Evolutionary conservation across 2,797 vertebrate species (phyloP).

Genomic region (Enteromius thamalakanensis): DNA sequence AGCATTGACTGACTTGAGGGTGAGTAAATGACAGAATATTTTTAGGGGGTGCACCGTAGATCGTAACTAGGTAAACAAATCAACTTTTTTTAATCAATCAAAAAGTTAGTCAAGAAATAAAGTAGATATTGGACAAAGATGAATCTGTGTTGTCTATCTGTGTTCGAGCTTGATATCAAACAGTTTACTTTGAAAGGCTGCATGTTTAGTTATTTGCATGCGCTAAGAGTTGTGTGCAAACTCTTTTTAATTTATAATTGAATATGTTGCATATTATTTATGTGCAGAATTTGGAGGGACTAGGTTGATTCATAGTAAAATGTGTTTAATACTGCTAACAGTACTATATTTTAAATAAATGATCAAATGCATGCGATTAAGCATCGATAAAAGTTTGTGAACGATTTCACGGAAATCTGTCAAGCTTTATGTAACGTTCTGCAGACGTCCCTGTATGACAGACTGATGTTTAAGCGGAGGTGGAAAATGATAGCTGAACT

Average conservation of each 20-base stretch:
- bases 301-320: neutral
- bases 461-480: slow-evolving; percentile 11
- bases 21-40: neutral
- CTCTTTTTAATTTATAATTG: neutral
- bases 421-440: neutral
- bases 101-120: neutral
- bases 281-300: neutral
- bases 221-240: neutral
- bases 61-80: too few species aligned
- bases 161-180: neutral
- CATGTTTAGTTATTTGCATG: too few species aligned
- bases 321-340: neutral
- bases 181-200: neutral
- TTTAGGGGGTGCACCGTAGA: too few species aligned
- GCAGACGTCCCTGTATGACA: neutral
- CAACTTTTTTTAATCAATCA: neutral
- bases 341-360: neutral
- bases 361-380: neutral
- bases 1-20: neutral
- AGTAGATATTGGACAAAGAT: neutral
- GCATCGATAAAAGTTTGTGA: neutral
- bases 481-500: neutral
- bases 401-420: neutral
- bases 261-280: neutral
- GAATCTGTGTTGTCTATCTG: neutral